Evolutionary conservation across 1,140 invertebrate genomes (phyloP), one percentile per base, ranked within the genome.

Genomic region (Eueides isabella): DNA sequence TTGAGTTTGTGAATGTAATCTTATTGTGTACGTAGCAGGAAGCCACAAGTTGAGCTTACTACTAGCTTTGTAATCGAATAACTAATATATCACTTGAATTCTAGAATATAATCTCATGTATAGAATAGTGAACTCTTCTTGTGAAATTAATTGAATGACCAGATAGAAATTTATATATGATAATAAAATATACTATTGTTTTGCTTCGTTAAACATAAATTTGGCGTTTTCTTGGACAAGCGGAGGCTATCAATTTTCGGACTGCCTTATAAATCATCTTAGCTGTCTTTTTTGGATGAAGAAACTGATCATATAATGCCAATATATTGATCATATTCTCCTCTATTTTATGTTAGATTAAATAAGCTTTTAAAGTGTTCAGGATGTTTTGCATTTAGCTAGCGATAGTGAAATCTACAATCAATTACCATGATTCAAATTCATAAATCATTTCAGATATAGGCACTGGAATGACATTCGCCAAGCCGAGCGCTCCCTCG

Each of bases 211-310:
- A 55, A 9, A 55, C 48, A 26, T 23, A 26, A n/a, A 23, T 55
- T 55, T 55, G 48, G 19, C 48, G 26, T 73, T 72, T 72, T 61
- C 79, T 74, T 77, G 74, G 82, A 79, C 81, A 81, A 67, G 72
- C 41, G 55, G 38, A 73, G 70, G 82, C 83, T 89, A 91, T 91
- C 85, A 87, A 89, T 91, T 88, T 82, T 82, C 80, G 74, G 71
- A 35, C 64, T 84, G 80, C 80, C 81, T 79, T 85, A 91, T 91
- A 91, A 87, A 89, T 86, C 86, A 89, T 91, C 81, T 76, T 48
- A 73, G 78, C 80, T 85, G 86, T 86, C 86, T 78, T 66, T 79
- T 65, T 66, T 68, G 28, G 78, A 44, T 72, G 75, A 77, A 73
- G 75, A 76, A 82, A 78, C 76, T 81, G 78, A 81, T 78, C 67